Conservation (phyloP, 2,113 vertebrate genomes). For the Apus apus region DNA sequence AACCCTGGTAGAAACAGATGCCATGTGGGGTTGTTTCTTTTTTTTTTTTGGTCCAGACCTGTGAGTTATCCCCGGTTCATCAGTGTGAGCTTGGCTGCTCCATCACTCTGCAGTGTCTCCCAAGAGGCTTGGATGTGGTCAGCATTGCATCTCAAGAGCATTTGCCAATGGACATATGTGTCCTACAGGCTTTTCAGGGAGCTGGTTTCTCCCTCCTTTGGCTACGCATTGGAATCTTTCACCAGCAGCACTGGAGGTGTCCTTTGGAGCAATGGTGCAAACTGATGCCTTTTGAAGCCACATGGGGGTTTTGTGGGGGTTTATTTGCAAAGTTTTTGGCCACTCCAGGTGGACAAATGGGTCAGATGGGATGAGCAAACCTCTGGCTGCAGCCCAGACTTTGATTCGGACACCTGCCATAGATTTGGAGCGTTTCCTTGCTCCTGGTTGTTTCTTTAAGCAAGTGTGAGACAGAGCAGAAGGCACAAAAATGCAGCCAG, state of each 20-base stretch:
- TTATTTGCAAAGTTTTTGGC: background rate
- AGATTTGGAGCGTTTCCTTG: background rate
- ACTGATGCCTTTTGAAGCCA: background rate
- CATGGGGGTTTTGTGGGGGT: too few relatives aligned
- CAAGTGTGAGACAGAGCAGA: background rate
- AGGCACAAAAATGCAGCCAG: background rate
- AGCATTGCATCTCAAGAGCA: accelerated
- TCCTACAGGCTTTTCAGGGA: background rate
- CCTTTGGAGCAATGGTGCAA: background rate
- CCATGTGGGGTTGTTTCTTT: accelerated
- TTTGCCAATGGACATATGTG: background rate
- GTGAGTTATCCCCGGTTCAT: background rate
- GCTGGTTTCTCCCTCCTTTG: background rate
- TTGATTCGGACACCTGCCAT: background rate
- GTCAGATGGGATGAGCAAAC: background rate
- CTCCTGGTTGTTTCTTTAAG: background rate
- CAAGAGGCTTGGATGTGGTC: background rate
- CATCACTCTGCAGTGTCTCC: background rate
- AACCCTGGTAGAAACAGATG: background rate
- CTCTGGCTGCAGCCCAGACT: background rate
- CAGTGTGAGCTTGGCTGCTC: background rate
- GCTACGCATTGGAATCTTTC: background rate
- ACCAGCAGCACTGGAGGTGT: accelerated
- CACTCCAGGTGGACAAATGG: accelerated
- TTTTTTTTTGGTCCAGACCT: background rate